These are phyloP conservation scores for Campylomormyrus numenius DNA, from an alignment of 2,113 vertebrate genomes.

Conservation along the genomic window DNA sequence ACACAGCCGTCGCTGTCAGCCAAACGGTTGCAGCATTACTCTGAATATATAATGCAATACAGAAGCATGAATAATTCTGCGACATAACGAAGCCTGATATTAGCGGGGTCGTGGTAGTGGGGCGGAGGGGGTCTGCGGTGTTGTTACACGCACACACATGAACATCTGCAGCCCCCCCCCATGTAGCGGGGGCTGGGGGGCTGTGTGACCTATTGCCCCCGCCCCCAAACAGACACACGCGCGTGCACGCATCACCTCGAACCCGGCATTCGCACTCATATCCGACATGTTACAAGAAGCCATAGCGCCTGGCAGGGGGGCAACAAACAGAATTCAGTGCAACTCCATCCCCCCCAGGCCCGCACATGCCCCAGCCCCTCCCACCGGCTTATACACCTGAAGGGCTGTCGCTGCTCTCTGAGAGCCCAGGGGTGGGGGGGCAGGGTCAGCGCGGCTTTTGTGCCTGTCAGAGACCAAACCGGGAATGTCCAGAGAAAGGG, in stretches of 20 bases:
- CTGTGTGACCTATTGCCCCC: conserved; percentile 93
- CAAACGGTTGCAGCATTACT: conserved; percentile 81
- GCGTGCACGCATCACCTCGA: conserved; percentile 58
- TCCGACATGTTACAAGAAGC: conserved; percentile 93
- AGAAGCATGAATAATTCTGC: conserved; percentile 93
- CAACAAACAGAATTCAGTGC: conserved; percentile 82
- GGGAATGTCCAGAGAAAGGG: conserved; percentile 74
- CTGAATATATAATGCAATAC: conserved; percentile 93
- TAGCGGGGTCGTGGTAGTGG: conserved; percentile 50
- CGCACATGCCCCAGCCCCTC: conserved; percentile 42
- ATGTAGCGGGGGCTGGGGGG: conserved; percentile 74
- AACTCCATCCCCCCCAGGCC: conserved; percentile 52
- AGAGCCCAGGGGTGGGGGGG: conserved; percentile 69
- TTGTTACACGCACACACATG: conserved; percentile 75
- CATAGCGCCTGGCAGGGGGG: conserved; percentile 77
- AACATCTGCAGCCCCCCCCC: conserved; percentile 79
- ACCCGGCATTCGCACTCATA: conserved; percentile 90
- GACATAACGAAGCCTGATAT: conserved; percentile 81
- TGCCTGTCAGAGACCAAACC: conserved; percentile 78
- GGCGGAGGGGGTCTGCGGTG: conserved; percentile 60
- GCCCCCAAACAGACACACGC: conserved; percentile 31
- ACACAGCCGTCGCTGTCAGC: conserved; percentile 55
- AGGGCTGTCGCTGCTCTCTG: conserved; percentile 66
- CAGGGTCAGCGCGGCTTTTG: conserved; percentile 79
- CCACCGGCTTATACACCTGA: conserved; percentile 73